Evolutionary conservation across 1,140 invertebrate species (phyloP), one percentile per base, ranked within the genome.

Genomic region (Pantala flavescens): DNA sequence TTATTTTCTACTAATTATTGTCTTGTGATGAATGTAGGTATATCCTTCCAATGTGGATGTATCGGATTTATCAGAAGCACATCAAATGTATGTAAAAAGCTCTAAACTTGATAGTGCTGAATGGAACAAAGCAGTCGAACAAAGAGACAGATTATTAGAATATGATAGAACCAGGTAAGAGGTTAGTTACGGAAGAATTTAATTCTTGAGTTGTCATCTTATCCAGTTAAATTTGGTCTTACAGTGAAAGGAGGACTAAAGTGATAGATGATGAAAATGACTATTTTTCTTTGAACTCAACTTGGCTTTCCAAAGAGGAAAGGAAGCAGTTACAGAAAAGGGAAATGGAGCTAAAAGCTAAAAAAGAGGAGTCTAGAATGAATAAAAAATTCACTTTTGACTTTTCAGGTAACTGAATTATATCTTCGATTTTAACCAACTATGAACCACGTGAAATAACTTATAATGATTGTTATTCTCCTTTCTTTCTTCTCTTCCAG

Each of bases 231-330:
- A 72, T 28, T 74, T 77, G 76, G 74, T 77, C 43, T 76, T 80
- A 72, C 79, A 93, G 94, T 83, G 90, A 92, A 77, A 87, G 89
- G 75, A 86, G 94, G 76, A 98, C 96, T 0, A 89, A 89, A 79
- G 94, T 98, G 2, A 97, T 96, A 76, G 96, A 98, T 82, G 96
- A 98, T 82, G 93, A 98, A 81, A 89, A 90, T 77, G 97, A 98
- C 83, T 98, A 98, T 82, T 98, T 94, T 84, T 88, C 89, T 77
- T 84, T 90, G 9, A 90, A 89, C 81, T 91, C 90, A 76, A 90
- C 90, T 23, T 98, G 96, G 95, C 82, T 96, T 5, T 89, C 86
- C 70, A 84, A 90, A 16, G 82, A 85, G 14, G 90, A 96, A 79
- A 86, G 90, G 77, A 86, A 89, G 49, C 86, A 88, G 74, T 83